Evolutionary conservation across 1,140 invertebrate species (phyloP).

Genomic region (Gryon sp.): DNA sequence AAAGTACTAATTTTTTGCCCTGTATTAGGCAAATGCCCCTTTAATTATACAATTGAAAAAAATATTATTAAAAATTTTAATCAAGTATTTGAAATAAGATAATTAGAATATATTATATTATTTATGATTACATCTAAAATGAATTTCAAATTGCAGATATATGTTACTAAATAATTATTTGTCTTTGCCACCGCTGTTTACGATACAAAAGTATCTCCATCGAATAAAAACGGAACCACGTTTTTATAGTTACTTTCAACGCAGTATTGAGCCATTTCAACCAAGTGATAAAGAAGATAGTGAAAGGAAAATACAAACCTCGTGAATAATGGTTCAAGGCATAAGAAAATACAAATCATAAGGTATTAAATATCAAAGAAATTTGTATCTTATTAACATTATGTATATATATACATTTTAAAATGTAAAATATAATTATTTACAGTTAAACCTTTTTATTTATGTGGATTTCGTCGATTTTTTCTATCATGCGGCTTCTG

Average conservation of each 20-base stretch:
- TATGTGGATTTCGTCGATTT: slow-evolving; percentile 19
- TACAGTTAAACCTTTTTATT: slow-evolving; percentile 41
- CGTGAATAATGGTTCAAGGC: neutral
- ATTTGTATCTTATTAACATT: slow-evolving; percentile 38
- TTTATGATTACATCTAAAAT: slow-evolving; percentile 9
- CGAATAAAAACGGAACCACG: slow-evolving; percentile 67
- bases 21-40: too few relatives aligned
- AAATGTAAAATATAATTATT: slow-evolving; percentile 41
- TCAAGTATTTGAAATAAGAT: too few relatives aligned
- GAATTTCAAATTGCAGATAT: slow-evolving; percentile 60
- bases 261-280: slow-evolving; percentile 66
- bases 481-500: neutral
- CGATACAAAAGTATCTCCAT: slow-evolving; percentile 66
- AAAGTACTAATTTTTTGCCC: too few relatives aligned
- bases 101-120: neutral
- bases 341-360: slow-evolving; percentile 2
- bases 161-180: slow-evolving; percentile 67
- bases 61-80: slow-evolving; percentile 6
- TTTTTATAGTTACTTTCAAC: slow-evolving; percentile 68
- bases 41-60: too few relatives aligned
- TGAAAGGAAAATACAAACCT: slow-evolving; percentile 35
- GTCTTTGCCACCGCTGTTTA: slow-evolving; percentile 64
- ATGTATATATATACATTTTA: slow-evolving; percentile 37
- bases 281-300: slow-evolving; percentile 38
- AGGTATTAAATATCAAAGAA: slow-evolving; percentile 17